phyloP scores from a whole-genome alignment of 2,888 invertebrate species.

The Apantesis nais region DNA sequence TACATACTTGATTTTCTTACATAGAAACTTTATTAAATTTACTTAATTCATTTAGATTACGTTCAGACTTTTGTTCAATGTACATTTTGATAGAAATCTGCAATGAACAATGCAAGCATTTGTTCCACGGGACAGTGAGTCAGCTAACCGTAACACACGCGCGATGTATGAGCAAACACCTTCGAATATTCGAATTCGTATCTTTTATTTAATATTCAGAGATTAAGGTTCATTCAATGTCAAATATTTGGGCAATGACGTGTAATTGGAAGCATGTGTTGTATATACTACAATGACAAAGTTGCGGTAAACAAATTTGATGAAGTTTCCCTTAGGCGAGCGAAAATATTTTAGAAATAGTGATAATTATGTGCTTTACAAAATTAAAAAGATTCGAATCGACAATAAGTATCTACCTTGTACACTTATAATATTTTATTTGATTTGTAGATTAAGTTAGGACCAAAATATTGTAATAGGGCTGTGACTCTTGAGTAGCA shows the following conservation, averaged over 20 bases:
- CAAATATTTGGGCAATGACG: constrained; percentile 9
- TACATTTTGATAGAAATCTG: not conserved
- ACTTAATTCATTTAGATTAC: not conserved
- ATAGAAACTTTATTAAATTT: not conserved
- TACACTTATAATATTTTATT: no score
- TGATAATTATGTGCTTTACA: no score
- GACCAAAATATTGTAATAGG: no score
- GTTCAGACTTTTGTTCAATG: not conserved
- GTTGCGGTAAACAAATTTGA: not conserved
- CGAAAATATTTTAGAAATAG: not conserved
- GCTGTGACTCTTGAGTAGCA: no score
- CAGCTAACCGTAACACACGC: constrained; percentile 33
- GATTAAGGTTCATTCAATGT: constrained; percentile 2
- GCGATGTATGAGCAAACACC: constrained; percentile 19
- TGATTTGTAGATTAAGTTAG: not conserved
- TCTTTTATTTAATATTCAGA: constrained; percentile 6
- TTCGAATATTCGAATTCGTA: constrained; percentile 9
- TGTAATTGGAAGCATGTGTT: not conserved
- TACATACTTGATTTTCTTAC: not conserved
- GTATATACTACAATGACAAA: not conserved
- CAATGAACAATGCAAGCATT: constrained; percentile 13
- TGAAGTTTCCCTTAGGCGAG: not conserved
- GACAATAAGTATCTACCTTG: no score
- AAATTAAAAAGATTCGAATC: no score
- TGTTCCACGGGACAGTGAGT: constrained; percentile 36